Conservation (phyloP, 1,140 invertebrate species). For the Matsumurasca onukii region DNA sequence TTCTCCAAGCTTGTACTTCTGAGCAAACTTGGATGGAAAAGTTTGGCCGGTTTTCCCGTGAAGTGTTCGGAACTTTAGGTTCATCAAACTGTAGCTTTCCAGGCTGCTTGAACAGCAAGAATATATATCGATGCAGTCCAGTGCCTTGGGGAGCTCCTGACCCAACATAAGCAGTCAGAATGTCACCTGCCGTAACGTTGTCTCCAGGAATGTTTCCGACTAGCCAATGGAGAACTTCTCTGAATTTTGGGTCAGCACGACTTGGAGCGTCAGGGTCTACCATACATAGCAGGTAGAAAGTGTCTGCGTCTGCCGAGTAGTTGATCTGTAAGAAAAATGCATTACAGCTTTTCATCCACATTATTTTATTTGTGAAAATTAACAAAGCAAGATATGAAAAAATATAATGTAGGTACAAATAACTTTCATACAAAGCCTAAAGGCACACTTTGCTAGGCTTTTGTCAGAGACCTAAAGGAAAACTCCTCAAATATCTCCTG, state of each 20-base stretch:
- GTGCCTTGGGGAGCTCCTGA: not conserved
- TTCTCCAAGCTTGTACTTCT: slow-evolving; percentile 28
- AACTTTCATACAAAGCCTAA: too few relatives aligned
- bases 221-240: not conserved
- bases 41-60: too few relatives aligned
- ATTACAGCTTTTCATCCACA: too few relatives aligned
- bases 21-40: slow-evolving; percentile 27
- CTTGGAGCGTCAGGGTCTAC: not conserved
- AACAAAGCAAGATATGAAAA: too few relatives aligned
- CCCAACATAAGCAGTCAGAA: not conserved
- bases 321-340: too few relatives aligned
- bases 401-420: too few relatives aligned
- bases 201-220: slow-evolving; percentile 4
- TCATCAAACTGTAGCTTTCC: too few relatives aligned
- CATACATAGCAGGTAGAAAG: not conserved
- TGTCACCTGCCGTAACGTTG: not conserved
- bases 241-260: not conserved
- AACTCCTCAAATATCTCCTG: too few relatives aligned
- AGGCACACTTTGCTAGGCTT: too few relatives aligned
- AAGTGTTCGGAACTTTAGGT: too few relatives aligned
- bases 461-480: too few relatives aligned
- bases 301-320: not conserved
- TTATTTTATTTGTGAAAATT: too few relatives aligned
- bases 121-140: not conserved
- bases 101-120: not conserved